Conservation (phyloP, 1,140 invertebrate species). For the Drosophila busckii region DNA sequence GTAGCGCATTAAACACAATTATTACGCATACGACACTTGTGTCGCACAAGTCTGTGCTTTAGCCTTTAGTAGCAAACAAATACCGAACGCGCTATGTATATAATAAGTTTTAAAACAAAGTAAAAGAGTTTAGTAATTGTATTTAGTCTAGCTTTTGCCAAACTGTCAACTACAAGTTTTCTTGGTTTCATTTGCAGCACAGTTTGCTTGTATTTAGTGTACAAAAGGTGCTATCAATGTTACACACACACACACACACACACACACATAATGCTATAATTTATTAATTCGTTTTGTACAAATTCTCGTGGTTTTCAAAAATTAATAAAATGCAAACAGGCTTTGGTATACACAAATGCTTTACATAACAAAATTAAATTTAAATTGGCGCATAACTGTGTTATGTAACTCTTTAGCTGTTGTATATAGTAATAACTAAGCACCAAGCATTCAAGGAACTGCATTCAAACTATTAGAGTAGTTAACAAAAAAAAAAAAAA, state of each 20-base stretch:
- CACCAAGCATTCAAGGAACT: conserved; percentile 53
- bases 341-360: conserved; percentile 79
- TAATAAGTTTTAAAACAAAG: conserved; percentile 5
- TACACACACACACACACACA: conserved; percentile 44
- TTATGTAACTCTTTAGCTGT: conserved; percentile 47
- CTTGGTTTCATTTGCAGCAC: conserved; percentile 33
- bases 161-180: conserved; percentile 1
- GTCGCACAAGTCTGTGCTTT: too few species aligned
- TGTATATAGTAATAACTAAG: conserved; percentile 35
- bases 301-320: conserved; percentile 59
- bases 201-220: conserved; percentile 24
- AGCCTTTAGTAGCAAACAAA: too few species aligned
- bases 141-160: conserved; percentile 8
- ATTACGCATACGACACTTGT: too few species aligned
- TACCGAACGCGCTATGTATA: too few species aligned
- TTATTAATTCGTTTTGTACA: too few species aligned
- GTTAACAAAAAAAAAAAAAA: conserved; percentile 38
- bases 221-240: conserved; percentile 66
- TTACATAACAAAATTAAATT: conserved; percentile 60
- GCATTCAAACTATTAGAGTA: conserved; percentile 54
- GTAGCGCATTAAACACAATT: conserved; percentile 18
- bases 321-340: conserved; percentile 50
- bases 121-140: background rate
- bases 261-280: conserved; percentile 22
- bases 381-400: conserved; percentile 32